Evolutionary conservation across 2,888 invertebrate species (phyloP), one percentile per base, ranked within the genome.

Genomic region (Agriopis marginaria): DNA sequence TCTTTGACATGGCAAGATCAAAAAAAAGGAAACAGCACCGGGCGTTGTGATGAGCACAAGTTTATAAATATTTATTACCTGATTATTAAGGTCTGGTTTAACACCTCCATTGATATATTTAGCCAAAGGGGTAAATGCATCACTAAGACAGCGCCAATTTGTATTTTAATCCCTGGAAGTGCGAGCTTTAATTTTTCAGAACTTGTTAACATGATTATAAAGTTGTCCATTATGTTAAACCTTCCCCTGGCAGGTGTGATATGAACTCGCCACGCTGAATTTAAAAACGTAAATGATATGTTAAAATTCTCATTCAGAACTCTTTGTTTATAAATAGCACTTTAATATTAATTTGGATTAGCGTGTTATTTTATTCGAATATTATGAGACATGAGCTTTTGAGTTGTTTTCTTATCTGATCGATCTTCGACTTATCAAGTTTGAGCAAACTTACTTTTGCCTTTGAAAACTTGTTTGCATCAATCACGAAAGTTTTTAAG

Each of bases 21-120:
- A 85, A 86, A 85, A 84, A 84, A 77, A 79, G 73, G 77, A 79
- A 81, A 77, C 75, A 77, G 80, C 80, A 82, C 74, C 76, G 79
- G 77, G 62, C 54, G 80, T 79, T 80, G 80, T 87, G 88, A 89
- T 86, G 88, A 86, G 85, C 82, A 85, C 81, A 75, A 85, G 84
- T 89, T 91, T 92, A 91, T 92, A 92, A 93, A 93, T 93, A 92
- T 93, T 92, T 92, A 93, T 91, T 88, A 87, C 88, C 90, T 89
- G 87, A 91, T 92, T 92, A 92, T 89, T 77, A 82, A 78, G 82
- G 81, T 81, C 82, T 80, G 86, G 84, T 83, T 89, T 88, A 86
- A 87, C 89, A 87, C 87, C 81, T 88, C 79, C 83, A 81, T 81
- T 83, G 82, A 81, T 72, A 82, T 83, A 77, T 85, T 84, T 82